Evolutionary conservation across 2,113 vertebrate species (phyloP).

Genomic region (Otis tarda): DNA sequence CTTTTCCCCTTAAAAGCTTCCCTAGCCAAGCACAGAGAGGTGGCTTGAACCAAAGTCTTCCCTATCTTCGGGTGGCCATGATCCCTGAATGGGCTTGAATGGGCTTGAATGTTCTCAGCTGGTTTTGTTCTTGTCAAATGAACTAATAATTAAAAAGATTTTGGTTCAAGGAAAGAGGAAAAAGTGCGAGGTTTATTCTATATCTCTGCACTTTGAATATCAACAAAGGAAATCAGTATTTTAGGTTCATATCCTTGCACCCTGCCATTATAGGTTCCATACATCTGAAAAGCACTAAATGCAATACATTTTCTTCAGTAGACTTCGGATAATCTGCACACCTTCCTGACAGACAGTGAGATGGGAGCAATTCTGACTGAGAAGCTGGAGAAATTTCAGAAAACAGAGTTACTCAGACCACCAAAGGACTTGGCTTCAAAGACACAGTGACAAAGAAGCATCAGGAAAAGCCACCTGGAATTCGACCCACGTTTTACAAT

Average conservation of each 20-base stretch:
- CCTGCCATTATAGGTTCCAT: not conserved
- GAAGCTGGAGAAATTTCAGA: not conserved
- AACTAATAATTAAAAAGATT: not conserved
- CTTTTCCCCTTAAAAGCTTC: not conserved
- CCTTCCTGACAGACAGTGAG: not conserved
- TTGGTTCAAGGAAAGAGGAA: not conserved
- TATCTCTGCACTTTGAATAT: not conserved
- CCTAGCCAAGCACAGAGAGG: not conserved
- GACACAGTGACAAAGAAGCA: not conserved
- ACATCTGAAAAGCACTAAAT: not conserved
- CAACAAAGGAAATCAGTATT: not conserved
- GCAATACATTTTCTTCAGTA: not conserved
- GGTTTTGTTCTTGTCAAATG: not conserved
- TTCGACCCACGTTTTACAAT: not conserved
- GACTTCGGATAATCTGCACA: not conserved
- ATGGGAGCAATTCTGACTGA: not conserved
- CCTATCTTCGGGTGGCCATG: accelerated
- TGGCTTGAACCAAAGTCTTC: not conserved
- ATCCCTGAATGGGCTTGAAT: not conserved
- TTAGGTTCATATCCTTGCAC: not conserved
- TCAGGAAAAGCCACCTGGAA: not conserved
- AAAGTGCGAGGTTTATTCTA: not conserved
- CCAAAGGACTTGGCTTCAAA: not conserved
- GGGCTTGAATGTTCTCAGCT: not conserved
- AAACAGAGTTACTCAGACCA: not conserved